These are phyloP conservation scores for Procavia capensis DNA, from an alignment of 2,113 vertebrate species.

Conservation along the genomic window DNA sequence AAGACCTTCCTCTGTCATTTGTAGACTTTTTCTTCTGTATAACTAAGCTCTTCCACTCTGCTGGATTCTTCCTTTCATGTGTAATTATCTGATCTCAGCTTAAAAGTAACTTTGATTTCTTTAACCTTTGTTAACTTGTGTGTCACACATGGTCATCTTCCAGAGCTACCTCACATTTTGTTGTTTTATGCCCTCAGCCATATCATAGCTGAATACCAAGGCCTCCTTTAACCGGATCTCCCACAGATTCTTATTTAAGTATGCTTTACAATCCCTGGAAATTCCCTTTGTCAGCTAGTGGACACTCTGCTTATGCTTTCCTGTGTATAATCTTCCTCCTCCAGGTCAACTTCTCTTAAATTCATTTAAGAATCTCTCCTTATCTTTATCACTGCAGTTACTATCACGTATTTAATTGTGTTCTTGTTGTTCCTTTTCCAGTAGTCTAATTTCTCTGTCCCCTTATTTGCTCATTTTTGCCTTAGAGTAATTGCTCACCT, in stretches of 20 bases:
- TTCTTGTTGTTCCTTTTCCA: neutral
- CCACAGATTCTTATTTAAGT: neutral
- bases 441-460: neutral
- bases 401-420: neutral
- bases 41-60: neutral
- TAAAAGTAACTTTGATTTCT: neutral
- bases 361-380: neutral
- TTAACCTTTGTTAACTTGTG: neutral
- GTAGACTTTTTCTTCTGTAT: neutral
- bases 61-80: neutral
- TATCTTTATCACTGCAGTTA: neutral
- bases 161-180: neutral
- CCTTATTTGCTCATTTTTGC: neutral
- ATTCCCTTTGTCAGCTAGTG: neutral
- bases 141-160: neutral
- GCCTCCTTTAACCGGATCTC: neutral
- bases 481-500: neutral
- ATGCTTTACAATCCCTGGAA: neutral
- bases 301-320: neutral
- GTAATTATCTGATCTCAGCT: neutral
- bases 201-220: neutral
- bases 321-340: neutral
- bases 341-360: slow-evolving; percentile 12
- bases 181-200: neutral
- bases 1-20: neutral